phyloP scores from a whole-genome alignment of 2,888 invertebrate genomes.

The Lithodes maja region DNA sequence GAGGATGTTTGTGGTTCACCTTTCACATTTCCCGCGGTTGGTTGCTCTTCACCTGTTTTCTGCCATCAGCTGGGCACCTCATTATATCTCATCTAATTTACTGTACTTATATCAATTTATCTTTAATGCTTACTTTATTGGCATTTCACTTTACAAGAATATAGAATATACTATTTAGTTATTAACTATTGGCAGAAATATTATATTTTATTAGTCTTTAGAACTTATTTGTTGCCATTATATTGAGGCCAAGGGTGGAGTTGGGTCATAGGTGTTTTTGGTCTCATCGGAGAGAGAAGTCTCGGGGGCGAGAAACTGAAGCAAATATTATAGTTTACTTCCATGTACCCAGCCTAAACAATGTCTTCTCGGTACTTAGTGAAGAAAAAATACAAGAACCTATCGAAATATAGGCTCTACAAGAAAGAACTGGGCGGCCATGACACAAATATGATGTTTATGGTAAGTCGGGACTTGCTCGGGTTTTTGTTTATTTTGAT shows the following conservation, averaged over 20 bases:
- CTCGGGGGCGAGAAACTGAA: not conserved
- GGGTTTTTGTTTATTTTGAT: not conserved
- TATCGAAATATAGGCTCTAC: conserved; percentile 49
- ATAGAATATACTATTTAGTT: too few relatives aligned
- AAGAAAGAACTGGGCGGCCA: conserved; percentile 55
- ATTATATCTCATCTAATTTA: too few relatives aligned
- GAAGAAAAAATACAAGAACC: conserved; percentile 43
- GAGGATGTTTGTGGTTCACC: too few relatives aligned
- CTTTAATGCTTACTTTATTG: too few relatives aligned
- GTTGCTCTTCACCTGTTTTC: conserved; percentile 1
- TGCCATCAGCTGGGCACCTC: not conserved
- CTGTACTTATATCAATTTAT: too few relatives aligned
- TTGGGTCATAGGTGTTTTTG: not conserved
- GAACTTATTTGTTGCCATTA: not conserved
- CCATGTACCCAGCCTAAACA: not conserved
- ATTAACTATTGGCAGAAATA: too few relatives aligned
- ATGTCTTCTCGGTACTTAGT: conserved; percentile 53
- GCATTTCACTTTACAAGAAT: too few relatives aligned
- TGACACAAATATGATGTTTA: conserved; percentile 45
- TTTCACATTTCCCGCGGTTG: not conserved
- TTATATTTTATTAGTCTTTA: not conserved
- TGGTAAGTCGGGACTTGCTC: conserved; percentile 25
- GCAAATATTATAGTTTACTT: not conserved
- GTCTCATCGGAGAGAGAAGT: conserved; percentile 12
- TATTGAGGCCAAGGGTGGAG: not conserved